Evolutionary conservation across 2,888 invertebrate species (phyloP).

Genomic region (Chrysodeixis includens): DNA sequence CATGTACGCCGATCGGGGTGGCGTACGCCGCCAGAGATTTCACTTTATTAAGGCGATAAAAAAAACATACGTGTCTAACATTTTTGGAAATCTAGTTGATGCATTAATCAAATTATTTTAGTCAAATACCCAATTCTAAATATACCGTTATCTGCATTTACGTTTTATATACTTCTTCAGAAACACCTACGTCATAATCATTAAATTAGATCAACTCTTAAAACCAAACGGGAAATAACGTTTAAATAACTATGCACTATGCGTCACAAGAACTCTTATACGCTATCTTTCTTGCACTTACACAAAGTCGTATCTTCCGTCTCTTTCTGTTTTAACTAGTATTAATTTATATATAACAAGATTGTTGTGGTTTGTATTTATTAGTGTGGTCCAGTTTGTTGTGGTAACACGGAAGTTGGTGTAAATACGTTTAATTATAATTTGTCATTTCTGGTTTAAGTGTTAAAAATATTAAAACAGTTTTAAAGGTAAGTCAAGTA

Average conservation of each 20-base stretch:
- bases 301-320: neutral
- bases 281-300: slow-evolving; percentile 16
- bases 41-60: neutral
- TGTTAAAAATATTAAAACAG: neutral
- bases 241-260: slow-evolving; percentile 30
- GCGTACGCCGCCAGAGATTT: no score
- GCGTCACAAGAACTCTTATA: slow-evolving; percentile 27
- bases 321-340: slow-evolving; percentile 25
- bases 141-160: neutral
- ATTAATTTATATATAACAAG: slow-evolving; percentile 43
- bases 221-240: slow-evolving; percentile 34
- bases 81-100: no score
- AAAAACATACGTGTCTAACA: no score
- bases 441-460: neutral
- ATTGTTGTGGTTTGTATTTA: slow-evolving; percentile 29
- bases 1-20: no score
- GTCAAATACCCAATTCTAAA: neutral
- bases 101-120: no score
- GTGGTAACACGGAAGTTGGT: slow-evolving; percentile 22
- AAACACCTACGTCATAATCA: neutral
- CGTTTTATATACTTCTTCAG: neutral
- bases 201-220: slow-evolving; percentile 7
- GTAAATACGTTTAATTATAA: slow-evolving; percentile 3
- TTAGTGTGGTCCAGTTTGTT: slow-evolving; percentile 32
- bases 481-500: neutral